Percentiles rank a stretch among this genome's conserved stretches.
These are phyloP conservation scores for Henricia sp. DNA, from an alignment of 53 echinoderm and acorn worm genomes.

Conservation along the genomic window DNA sequence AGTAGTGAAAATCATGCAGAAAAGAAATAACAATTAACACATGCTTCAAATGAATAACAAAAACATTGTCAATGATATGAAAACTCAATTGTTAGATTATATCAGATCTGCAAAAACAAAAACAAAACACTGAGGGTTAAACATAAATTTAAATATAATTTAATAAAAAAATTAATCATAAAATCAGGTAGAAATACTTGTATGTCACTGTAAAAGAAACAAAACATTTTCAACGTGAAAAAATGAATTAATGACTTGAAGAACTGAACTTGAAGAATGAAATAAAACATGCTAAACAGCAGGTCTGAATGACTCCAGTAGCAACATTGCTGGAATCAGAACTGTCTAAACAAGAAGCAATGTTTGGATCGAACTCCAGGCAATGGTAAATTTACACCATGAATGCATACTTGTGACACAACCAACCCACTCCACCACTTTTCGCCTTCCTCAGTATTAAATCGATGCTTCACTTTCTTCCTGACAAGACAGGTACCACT, in stretches of 20 bases:
- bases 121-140: too few relatives aligned
- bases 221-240: not conserved
- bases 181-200: too few relatives aligned
- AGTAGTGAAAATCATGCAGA: not conserved
- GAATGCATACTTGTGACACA: constrained; percentile 36
- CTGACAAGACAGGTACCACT: constrained; percentile 28
- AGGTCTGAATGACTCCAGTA: not conserved
- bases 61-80: too few relatives aligned
- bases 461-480: constrained; percentile 53
- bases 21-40: not conserved
- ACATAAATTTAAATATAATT: too few relatives aligned
- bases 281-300: not conserved
- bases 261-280: not conserved
- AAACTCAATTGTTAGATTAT: too few relatives aligned
- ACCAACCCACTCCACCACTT: constrained; percentile 54
- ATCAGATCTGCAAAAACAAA: too few relatives aligned
- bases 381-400: not conserved
- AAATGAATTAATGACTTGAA: not conserved
- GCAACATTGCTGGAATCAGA: not conserved
- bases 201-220: too few relatives aligned
- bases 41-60: not conserved
- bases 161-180: too few relatives aligned
- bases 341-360: not conserved
- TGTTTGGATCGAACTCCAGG: not conserved
- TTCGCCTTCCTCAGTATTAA: constrained; percentile 41